These are phyloP conservation scores for Sarcophilus harrisii DNA, from an alignment of 2,797 vertebrate species.

Conservation along the genomic window DNA sequence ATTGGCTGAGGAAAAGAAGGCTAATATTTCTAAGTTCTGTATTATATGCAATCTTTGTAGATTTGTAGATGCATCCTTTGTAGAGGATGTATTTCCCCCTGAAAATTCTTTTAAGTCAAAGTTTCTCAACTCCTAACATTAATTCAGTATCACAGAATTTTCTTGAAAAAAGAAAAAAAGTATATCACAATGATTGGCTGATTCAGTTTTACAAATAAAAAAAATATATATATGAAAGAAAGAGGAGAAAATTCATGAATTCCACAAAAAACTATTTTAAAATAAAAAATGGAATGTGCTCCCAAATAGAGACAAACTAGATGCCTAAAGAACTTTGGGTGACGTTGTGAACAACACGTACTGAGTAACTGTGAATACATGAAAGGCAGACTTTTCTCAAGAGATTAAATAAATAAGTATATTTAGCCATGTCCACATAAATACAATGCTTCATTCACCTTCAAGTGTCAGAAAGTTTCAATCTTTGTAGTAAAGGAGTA, in stretches of 20 bases:
- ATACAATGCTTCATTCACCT: constrained; percentile 19
- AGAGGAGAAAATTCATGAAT: background rate
- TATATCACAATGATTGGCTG: constrained; percentile 25
- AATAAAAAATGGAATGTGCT: constrained; percentile 27
- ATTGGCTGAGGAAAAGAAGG: constrained; percentile 11
- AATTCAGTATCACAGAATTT: constrained; percentile 36
- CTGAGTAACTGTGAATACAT: background rate
- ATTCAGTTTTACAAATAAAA: constrained; percentile 29
- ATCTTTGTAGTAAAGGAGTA: constrained; percentile 22
- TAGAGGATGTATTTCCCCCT: background rate
- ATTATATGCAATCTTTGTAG: background rate
- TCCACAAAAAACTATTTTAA: constrained; percentile 11
- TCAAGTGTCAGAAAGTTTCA: constrained; percentile 35
- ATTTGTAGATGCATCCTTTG: too few relatives aligned
- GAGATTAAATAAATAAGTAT: constrained; percentile 17
- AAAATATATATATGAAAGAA: background rate
- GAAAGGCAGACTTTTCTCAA: constrained; percentile 34
- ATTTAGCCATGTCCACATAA: background rate
- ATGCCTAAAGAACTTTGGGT: background rate
- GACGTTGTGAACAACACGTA: background rate
- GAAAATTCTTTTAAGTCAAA: constrained; percentile 50
- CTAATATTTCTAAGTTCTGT: constrained; percentile 22
- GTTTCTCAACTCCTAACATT: background rate
- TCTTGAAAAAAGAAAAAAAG: constrained; percentile 33
- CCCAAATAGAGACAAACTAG: background rate